Conservation (phyloP, 2,113 vertebrate genomes). For the Brienomyrus longianalis region DNA sequence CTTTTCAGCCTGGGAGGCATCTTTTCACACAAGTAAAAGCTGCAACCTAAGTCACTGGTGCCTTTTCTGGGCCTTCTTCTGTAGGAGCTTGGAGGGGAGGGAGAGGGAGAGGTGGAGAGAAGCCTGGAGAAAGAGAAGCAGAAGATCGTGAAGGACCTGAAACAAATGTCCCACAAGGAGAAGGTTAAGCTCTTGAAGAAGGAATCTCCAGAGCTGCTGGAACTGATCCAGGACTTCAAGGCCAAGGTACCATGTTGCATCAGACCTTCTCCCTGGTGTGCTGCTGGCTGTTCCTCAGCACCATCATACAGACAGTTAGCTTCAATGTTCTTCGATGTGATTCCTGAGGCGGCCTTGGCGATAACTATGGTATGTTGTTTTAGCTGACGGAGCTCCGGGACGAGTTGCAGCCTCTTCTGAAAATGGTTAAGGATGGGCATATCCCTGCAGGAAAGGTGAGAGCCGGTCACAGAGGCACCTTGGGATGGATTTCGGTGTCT, state of each 20-base stretch:
- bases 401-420: slow-evolving; percentile 77
- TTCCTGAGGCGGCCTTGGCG: not conserved
- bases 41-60: not conserved
- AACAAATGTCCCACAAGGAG: slow-evolving; percentile 79
- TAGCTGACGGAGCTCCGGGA: slow-evolving; percentile 77
- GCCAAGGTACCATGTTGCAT: slow-evolving; percentile 56
- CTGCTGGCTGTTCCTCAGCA: not conserved
- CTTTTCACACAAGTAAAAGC: not conserved
- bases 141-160: slow-evolving; percentile 78
- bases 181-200: slow-evolving; percentile 87
- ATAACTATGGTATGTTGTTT: slow-evolving; percentile 9
- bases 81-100: slow-evolving; percentile 59
- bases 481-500: not conserved
- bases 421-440: slow-evolving; percentile 66
- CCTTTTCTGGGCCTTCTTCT: not conserved
- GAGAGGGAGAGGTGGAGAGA: slow-evolving; percentile 38
- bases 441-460: slow-evolving; percentile 75
- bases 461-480: not conserved
- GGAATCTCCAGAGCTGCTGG: slow-evolving; percentile 88
- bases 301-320: not conserved
- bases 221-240: slow-evolving; percentile 87
- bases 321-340: not conserved
- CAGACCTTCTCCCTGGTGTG: not conserved
- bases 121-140: slow-evolving; percentile 51
- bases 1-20: not conserved